Evolutionary conservation across 2,113 vertebrate genomes (phyloP).

Genomic region (Budorcas taxicolor): DNA sequence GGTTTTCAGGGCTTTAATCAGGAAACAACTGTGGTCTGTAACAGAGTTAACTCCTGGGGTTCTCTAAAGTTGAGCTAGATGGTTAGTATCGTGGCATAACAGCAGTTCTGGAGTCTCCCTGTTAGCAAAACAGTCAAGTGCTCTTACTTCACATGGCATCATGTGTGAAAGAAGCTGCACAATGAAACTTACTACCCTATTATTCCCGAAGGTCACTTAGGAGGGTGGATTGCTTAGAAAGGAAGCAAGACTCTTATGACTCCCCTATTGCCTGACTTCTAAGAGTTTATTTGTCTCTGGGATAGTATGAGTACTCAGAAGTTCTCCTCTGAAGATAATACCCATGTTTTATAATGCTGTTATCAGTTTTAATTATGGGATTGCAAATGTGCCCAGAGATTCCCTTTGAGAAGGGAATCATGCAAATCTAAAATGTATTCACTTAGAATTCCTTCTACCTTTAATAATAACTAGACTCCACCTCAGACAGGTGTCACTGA

Average conservation of each 20-base stretch:
- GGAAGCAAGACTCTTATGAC: not conserved
- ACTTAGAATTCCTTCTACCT: constrained; percentile 17
- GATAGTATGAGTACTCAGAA: not conserved
- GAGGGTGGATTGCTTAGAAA: not conserved
- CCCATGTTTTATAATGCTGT: constrained; percentile 45
- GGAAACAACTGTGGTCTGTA: not conserved
- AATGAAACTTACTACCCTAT: not conserved
- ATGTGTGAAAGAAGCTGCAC: not conserved
- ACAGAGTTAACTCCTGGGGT: not conserved
- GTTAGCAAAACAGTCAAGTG: not conserved
- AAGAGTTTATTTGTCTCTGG: constrained; percentile 13
- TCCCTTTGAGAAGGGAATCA: not conserved
- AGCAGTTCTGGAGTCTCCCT: not conserved
- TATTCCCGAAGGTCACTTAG: not conserved
- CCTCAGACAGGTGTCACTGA: not conserved
- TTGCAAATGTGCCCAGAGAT: constrained; percentile 53
- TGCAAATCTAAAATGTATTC: not conserved
- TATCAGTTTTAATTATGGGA: constrained; percentile 48
- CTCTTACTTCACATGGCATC: not conserved
- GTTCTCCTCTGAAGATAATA: constrained; percentile 47
- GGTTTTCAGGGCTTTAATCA: not conserved
- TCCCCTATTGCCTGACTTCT: not conserved
- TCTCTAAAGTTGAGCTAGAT: not conserved
- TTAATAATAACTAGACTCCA: not conserved
- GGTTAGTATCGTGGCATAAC: not conserved